Evolutionary conservation across 2,113 vertebrate genomes (phyloP), one percentile per base, ranked within the genome.

Genomic region (Macquaria australasica): DNA sequence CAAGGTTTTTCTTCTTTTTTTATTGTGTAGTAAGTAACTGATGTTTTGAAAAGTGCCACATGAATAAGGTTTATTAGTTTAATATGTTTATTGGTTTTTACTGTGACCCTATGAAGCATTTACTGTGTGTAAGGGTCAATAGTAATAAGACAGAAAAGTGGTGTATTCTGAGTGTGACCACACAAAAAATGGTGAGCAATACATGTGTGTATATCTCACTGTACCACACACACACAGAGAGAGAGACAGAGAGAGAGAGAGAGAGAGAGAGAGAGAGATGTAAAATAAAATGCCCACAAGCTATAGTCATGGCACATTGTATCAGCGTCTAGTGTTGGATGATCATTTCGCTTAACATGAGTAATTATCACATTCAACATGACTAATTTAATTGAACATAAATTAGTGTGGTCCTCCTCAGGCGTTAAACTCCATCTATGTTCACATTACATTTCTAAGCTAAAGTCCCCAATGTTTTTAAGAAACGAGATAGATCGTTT

Each of bases 301-400:
- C 89, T 76, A 73, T 5, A 91, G 85, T 86, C 83, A 87, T 84
- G 87, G 85, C 86, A 85, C 81, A 74, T 88, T 86, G 73, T 90
- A 87, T 92, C 88, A 88, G 84, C 53, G 37, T 77, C 70, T 74
- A 50, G 50, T 59, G 80, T 18, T 66, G 67, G 83, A 85, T 88
- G 88, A 93, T 94, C 85, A 87, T 92, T 91, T 89, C 1, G 68
- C 79, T 91, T 86, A 90, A 93, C 83, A 87, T 72, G 82, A 88
- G 87, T 85, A 89, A 92, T 94, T 93, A 92, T 89, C 78, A 58
- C 84, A 58, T 89, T 88, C 81, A 88, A 90, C 91, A 88, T 87
- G 90, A 93, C 87, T 94, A 90, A 93, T 94, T 91, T 90, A 91
- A 91, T 91, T 84, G 76, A 87, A 92, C 88, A 91, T 86, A 89